Percentiles rank a stretch among this genome's conserved stretches.
phyloP scores from a whole-genome alignment of 2,888 invertebrate genomes.

The Drosophila rubida region DNA sequence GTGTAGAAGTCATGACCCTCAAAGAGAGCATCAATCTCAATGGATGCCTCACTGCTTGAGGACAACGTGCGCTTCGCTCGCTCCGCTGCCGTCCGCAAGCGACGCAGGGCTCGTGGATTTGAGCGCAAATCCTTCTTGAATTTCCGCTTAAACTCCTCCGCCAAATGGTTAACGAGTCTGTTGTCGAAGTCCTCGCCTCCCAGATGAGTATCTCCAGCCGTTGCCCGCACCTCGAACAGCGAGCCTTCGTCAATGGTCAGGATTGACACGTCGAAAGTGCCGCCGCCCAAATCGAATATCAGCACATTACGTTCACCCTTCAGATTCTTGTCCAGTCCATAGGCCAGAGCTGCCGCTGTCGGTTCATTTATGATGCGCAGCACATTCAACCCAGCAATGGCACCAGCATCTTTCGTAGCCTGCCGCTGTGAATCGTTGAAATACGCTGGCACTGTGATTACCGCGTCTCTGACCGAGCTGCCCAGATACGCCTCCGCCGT shows the following conservation, averaged over 20 bases:
- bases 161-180: conserved; percentile 93
- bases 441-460: conserved; percentile 96
- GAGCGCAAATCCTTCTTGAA: conserved; percentile 89
- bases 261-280: conserved; percentile 98
- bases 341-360: conserved; percentile 95
- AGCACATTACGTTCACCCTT: conserved; percentile 92
- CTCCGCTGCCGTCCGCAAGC: conserved; percentile 91
- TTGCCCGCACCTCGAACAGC: conserved; percentile 96
- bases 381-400: conserved; percentile 95
- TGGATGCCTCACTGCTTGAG: conserved; percentile 90
- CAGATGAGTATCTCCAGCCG: conserved; percentile 97
- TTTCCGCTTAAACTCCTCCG: conserved; percentile 94
- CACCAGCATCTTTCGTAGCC: conserved; percentile 97
- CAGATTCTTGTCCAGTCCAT: conserved; percentile 94
- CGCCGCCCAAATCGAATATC: conserved; percentile 89
- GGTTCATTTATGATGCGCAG: conserved; percentile 97
- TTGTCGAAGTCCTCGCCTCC: conserved; percentile 96
- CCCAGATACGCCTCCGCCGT: conserved; percentile 95
- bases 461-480: conserved; percentile 92
- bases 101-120: conserved; percentile 89
- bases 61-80: conserved; percentile 91
- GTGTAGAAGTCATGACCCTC: conserved; percentile 91
- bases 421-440: conserved; percentile 96
- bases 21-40: conserved; percentile 91
- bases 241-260: conserved; percentile 96